Evolutionary conservation across 2,113 vertebrate genomes (phyloP).

Genomic region (Coptodon rendalli): DNA sequence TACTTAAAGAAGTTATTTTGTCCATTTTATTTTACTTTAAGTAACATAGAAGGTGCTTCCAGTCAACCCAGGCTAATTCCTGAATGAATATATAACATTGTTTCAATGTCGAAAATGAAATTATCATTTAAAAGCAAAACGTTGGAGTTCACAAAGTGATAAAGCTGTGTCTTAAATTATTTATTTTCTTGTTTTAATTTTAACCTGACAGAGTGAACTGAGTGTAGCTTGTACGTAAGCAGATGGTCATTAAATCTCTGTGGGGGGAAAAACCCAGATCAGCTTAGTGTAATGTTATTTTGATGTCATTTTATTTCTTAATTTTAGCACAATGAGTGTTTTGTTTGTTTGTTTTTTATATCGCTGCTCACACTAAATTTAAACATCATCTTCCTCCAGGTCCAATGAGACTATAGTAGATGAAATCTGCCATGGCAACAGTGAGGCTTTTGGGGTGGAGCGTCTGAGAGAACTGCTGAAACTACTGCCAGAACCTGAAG

Average conservation of each 20-base stretch:
- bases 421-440: conserved; percentile 81
- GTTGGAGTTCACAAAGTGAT: background rate
- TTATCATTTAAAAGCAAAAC: background rate
- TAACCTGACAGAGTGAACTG: background rate
- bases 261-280: rapidly evolving
- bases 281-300: background rate
- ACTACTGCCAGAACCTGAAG: conserved; percentile 85
- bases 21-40: background rate
- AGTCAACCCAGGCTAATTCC: background rate
- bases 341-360: background rate
- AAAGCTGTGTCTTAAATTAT: background rate
- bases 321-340: background rate
- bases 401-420: conserved; percentile 81
- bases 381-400: conserved; percentile 57
- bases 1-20: background rate
- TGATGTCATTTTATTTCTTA: background rate
- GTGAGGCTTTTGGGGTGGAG: conserved; percentile 77
- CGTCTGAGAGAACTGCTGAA: conserved; percentile 84
- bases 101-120: background rate
- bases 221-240: background rate
- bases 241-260: background rate
- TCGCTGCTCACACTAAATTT: background rate
- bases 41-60: background rate
- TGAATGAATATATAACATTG: background rate
- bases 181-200: rapidly evolving